Evolutionary conservation across 1,140 invertebrate genomes (phyloP).

Genomic region (silkworm (Bombyx mori)): ASM3026992v2 NC_085121.1:4770001-4770500

Average conservation of each 20-base stretch:
- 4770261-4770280: not conserved
- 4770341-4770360: too few species aligned
- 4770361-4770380: too few species aligned
- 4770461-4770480: too few species aligned
- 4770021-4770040: constrained; percentile 55
- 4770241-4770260: constrained; percentile 3
- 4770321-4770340: too few species aligned
- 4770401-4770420: too few species aligned
- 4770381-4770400: too few species aligned
- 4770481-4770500: too few species aligned
- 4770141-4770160: constrained; percentile 52
- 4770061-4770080: constrained; percentile 50
- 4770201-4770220: constrained; percentile 44
- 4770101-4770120: constrained; percentile 37
- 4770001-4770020: constrained; percentile 54
- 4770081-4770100: constrained; percentile 51
- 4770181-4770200: constrained; percentile 60
- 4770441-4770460: too few species aligned
- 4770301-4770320: not conserved
- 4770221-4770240: constrained; percentile 18
- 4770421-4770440: too few species aligned
- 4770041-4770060: constrained; percentile 41
- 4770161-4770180: constrained; percentile 51
- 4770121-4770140: constrained; percentile 54
- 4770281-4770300: not conserved